Evolutionary conservation across 1,140 invertebrate species (phyloP), one percentile per base, ranked within the genome.

Genomic region (Sycobia sp.): DNA sequence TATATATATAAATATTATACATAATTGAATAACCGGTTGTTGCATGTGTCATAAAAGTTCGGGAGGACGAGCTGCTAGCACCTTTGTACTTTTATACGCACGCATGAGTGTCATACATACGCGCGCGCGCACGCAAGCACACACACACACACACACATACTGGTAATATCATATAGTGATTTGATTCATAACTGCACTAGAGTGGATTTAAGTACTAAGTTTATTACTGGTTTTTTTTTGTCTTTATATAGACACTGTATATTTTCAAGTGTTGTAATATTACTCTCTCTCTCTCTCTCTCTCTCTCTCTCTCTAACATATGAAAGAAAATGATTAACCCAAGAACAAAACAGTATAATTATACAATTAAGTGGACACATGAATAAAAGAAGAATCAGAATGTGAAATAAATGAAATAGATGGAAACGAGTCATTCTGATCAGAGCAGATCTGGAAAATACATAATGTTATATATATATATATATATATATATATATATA

Each of bases 101-200:
- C 51, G 61, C 46, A 62, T 39, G 41, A 56, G 61, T 39, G 53
- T 63, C 16, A 63, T 43, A 63, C 53, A 50, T 49, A 46, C 69
- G 68, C 66, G 66, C 65, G 67, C 47, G 56, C 62, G 71, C 64
- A 69, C 66, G 65, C 64, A 70, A 67, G 62, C 49, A 65, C 61
- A 68, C 63, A 70, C 55, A 62, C 66, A 64, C 54, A 68, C 49
- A 57, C 60, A 68, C 64, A 69, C 62, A 73, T 75, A 77, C 76
- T 77, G 75, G 77, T 78, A 78, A 73, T 71, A 71, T 71, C 73
- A 74, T 76, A 76, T 71, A 74, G 72, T 76, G 71, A 75, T 77
- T 77, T 75, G 71, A 76, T 75, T 70, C 51, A 62, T 57, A 75
- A 75, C 71, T 73, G 70, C 69, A 71, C 55, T 53, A 69, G 60